These are phyloP conservation scores for Decapterus maruadsi DNA, from an alignment of 2,797 vertebrate species.

Conservation along the genomic window DNA sequence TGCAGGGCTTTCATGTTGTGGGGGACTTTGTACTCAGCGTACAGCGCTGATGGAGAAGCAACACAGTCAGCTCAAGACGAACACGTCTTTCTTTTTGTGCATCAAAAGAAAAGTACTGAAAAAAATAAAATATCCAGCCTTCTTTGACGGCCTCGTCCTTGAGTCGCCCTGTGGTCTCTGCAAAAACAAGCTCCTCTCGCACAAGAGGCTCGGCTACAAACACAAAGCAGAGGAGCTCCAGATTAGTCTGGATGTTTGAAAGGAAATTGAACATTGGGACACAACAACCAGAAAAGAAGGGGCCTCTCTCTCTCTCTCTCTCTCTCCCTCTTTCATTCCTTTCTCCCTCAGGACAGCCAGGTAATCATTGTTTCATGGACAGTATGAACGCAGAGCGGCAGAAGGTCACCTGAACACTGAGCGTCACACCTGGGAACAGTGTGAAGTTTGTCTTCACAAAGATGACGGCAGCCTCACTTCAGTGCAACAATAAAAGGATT, in stretches of 20 bases:
- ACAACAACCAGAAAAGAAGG: constrained; percentile 47
- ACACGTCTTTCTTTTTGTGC: constrained; percentile 11
- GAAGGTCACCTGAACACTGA: constrained; percentile 32
- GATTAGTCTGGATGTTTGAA: constrained; percentile 72
- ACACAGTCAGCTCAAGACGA: constrained; percentile 7
- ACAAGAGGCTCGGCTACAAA: constrained; percentile 48
- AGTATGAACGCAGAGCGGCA: constrained; percentile 67
- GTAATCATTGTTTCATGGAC: constrained; percentile 70
- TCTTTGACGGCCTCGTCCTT: constrained; percentile 53
- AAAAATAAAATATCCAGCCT: constrained; percentile 12
- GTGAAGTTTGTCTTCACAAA: constrained; percentile 17
- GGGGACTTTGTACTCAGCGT: neutral
- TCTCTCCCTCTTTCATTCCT: constrained; percentile 38
- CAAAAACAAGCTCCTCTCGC: constrained; percentile 40
- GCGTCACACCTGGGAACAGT: constrained; percentile 34
- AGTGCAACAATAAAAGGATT: constrained; percentile 2
- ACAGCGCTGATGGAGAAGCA: neutral
- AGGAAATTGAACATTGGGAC: constrained; percentile 76
- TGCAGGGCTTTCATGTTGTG: neutral
- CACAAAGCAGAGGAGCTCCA: constrained; percentile 60
- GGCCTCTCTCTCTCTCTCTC: constrained; percentile 31
- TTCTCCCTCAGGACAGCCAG: constrained; percentile 59
- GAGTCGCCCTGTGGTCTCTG: constrained; percentile 34
- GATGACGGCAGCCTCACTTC: constrained; percentile 1
- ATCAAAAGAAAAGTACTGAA: constrained; percentile 9